Base-by-base conservation (phyloP, 53 echinoderm and acorn worm species). In the Patiria pectinifera region DNA sequence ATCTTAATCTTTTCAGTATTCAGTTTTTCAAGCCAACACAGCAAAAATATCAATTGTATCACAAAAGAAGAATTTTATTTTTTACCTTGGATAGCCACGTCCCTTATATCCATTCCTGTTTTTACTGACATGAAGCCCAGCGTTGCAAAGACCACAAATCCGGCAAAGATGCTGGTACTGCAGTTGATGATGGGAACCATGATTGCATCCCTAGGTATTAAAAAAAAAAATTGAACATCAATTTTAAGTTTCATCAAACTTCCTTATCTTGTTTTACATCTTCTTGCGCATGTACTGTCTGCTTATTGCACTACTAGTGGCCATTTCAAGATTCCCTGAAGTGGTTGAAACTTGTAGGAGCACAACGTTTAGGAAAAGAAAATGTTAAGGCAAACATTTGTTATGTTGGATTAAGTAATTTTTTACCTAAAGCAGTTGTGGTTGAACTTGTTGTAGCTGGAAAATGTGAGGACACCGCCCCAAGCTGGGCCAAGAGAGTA, bases 401-500 rank as follows among this genome's bases (percentile, higher is more conserved):
- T 53, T 53, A 6, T 5, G 53, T 49, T 2, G 19, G n/a, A 22
- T n/a, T 82, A 9, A 61, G 58, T 22, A 35, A 14, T 25, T 35
- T 49, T 69, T 48, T 92, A 92, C 92, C 86, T 92, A 82, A 86
- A 92, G 80, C 86, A 83, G 76, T 98, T 98, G 89, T 98, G 95
- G 92, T 98, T 87, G 91, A 98, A 96, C 84, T 95, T 96, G 84
- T 98, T 98, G 91, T 95, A 98, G 74, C 98, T 98, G 11, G 95
- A 92, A 76, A 98, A 95, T 16, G 98, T 98, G 2, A 96, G 94
- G 21, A 98, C 85, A 14, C 98, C 98, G 1, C 98, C 98, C 98
- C 98, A 98, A 9, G 98, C 98, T 45, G 96, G 96, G 22, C 98
- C 98, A 16, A 98, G 86, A 2, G 98, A 98, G 63, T 98, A 98